Base-by-base conservation (phyloP, 2,888 invertebrate species). In the Hirtodrosophila trivittata region DNA sequence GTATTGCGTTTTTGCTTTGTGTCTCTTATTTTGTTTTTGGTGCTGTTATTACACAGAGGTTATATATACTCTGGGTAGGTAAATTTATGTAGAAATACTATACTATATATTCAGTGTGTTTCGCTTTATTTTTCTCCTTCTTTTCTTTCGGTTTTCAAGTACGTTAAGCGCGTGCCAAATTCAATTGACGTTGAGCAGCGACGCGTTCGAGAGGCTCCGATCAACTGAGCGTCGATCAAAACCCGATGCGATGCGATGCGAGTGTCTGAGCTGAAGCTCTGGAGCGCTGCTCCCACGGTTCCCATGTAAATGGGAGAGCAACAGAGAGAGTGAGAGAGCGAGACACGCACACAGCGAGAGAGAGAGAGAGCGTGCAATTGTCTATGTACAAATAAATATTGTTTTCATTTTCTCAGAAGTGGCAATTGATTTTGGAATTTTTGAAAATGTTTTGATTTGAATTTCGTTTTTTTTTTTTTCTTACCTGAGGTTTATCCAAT, bases 141-240 rank as follows among this genome's bases (percentile, higher is more conserved):
- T 50, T 39, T 43, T 25, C 41, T 13, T 25, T 21, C 6, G 7
- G 9, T 13, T 35, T 9, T 21, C 18, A 5, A 21, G 18, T 21
- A n/a, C 26, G 46, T 43, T 46, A 47, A 55, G 50, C 62, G 45
- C 73, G 57, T 64, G 66, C 54, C 47, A 56, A 65, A 57, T 54
- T 43, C 13, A 60, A 62, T 42, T 72, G 49, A 33, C 21, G 28
- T 28, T 63, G 70, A 69, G 78, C 69, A 72, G 69, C 85, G 77
- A 51, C 72, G 68, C 72, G 75, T 77, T 77, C 75, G 74, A 86
- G 68, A 72, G 75, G 70, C 87, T 77, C 75, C 75, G 82, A 86
- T 86, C 87, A 82, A 87, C 87, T 87, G 87, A 87, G 82, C 72
- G 72, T 47, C 67, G 67, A 72, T 74, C 72, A 69, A 68, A 69